Evolutionary conservation across 2,888 invertebrate species (phyloP), one percentile per base, ranked within the genome.

Genomic region (Dysmachus trigonus): DNA sequence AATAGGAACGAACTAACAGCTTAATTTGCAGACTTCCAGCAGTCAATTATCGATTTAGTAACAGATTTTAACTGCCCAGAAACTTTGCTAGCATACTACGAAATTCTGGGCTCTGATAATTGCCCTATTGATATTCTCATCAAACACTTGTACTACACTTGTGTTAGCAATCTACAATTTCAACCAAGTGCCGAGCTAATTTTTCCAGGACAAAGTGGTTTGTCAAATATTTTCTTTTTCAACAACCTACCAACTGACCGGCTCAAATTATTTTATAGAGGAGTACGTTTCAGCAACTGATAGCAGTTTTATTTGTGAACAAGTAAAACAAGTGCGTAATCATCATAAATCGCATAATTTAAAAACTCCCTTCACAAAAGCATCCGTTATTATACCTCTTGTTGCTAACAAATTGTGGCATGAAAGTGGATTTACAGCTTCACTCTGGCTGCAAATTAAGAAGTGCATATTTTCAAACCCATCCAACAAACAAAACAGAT

Each of bases 41-140:
- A 94, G 88, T 94, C 95, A 77, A 93, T 95, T 83, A 90, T 96
- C 71, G 95, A 95, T 90, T 93, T 96, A 79, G 93, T 95, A 62
- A 92, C 92, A 18, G 91, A 92, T 77, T 87, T 92, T 1, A 92
- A 91, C 87, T 90, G 92, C 0, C 92, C 92, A 0, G 92, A 92
- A 81, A 89, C 90, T 1, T 91, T 95, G 87, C 93, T 93, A 6
- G 92, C 93, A 15, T 94, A 94, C 89, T 92, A 95, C 86, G 92
- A 93, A 31, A 93, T 95, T 88, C 93, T 95, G 89, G 93, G 94
- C 88, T 92, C 91, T 15, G 90, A 93, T 47, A 91, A 92, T 73
- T 94, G 94, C 1, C 94, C 95, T 0, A 91, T 94, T 88, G 91
- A 93, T 76, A 92, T 94, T 15, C 92, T 95, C 72, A 92, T 95